Conservation (phyloP, 2,113 vertebrate genomes). For the Meleagris gallopavo region DNA sequence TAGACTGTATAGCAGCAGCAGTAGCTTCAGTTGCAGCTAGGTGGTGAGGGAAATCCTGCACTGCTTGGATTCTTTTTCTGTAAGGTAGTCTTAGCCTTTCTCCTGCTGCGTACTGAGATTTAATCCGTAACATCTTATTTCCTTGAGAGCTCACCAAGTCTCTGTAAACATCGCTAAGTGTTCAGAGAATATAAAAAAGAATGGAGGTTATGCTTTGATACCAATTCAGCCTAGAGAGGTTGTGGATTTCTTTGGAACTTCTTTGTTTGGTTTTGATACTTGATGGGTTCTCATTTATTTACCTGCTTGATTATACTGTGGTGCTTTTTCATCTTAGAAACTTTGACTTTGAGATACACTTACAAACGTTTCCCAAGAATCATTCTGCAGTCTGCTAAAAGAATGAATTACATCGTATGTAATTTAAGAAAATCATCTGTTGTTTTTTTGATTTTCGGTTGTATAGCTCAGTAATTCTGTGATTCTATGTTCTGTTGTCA, state of each 20-base stretch:
- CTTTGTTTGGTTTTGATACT: neutral
- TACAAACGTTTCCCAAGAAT: neutral
- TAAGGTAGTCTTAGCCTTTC: conserved; percentile 11
- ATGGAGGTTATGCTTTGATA: conserved; percentile 59
- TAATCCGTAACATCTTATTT: conserved; percentile 36
- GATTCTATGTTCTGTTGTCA: neutral
- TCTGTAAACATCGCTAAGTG: conserved; percentile 63
- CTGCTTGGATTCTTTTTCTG: conserved; percentile 44
- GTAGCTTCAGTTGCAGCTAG: conserved; percentile 46
- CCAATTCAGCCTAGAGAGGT: neutral
- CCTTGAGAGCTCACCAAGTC: conserved; percentile 33
- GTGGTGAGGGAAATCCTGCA: conserved; percentile 61
- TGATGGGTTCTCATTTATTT: conserved; percentile 16
- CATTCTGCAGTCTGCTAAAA: neutral
- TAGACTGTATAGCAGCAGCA: neutral
- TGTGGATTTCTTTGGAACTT: neutral
- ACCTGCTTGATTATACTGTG: fast-evolving
- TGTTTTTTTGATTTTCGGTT: neutral
- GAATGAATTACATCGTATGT: neutral
- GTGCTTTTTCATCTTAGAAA: neutral
- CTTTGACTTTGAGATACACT: neutral
- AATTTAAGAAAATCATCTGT: neutral
- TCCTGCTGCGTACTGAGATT: conserved; percentile 45
- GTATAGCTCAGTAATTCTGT: neutral
- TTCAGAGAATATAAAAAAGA: conserved; percentile 38